Evolutionary conservation across 2,888 invertebrate species (phyloP), one percentile per base, ranked within the genome.

Genomic region (Synergus laeviventris): DNA sequence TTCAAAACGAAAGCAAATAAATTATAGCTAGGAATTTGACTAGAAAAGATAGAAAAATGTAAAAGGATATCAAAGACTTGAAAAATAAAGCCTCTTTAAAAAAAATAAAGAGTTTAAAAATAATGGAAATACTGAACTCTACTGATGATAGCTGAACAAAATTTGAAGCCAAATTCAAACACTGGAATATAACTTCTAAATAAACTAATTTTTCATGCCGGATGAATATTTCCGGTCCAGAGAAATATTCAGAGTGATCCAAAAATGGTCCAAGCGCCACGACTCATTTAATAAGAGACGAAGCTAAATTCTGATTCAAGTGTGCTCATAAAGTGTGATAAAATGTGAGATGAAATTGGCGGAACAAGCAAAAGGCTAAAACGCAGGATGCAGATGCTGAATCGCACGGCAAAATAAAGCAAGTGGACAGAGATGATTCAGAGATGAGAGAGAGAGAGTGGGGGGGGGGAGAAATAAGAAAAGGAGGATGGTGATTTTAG

Each of bases 191-290:
- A 49, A 49, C 11, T 70, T 70, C n/a, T n/a, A 49, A 64, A 70
- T 7, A 49, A 70, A 31, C 24, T 49, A n/a, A 70, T 70, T 70
- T 70, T 36, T 49, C n/a, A 24, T 16, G 7, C 70, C 70, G 70
- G 70, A 70, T 70, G 49, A 31, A 49, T 45, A 49, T 49, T 70
- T 70, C 70, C 70, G 70, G 70, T 70, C 45, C 31, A 70, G 70
- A 49, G 49, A 70, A 49, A 24, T 14, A 42, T 66, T 39, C 21
- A 66, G 1, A n/a, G 16, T 16, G 31, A 49, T 31, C 31, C 45
- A 31, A 14, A 70, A 70, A 70, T 70, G 70, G 70, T 31, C 49
- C 31, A 70, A 21, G 39, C 21, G 9, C 42, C 39, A 64, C 21
- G 42, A 42, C 39, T 39, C 39, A 14, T 70, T 70, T 45, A 49